Evolutionary conservation across 2,113 vertebrate genomes (phyloP).

Genomic region (Procavia capensis): DNA sequence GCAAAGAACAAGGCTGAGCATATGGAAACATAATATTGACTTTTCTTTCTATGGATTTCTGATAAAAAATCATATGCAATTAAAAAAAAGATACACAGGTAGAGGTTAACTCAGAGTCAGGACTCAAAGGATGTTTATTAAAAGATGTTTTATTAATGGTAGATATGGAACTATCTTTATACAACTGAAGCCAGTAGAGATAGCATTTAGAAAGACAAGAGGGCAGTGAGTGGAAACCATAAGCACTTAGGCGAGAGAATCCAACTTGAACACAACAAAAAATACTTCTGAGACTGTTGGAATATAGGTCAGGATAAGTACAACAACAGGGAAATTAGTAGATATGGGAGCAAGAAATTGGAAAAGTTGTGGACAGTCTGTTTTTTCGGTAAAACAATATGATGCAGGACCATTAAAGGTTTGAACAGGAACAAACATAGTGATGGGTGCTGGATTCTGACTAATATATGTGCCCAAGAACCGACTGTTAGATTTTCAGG

Average conservation of each 20-base stretch:
- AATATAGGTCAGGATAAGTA: background rate
- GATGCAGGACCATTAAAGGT: background rate
- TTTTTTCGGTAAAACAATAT: constrained; percentile 1
- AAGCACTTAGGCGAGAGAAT: constrained; percentile 23
- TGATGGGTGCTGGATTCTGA: too few species aligned
- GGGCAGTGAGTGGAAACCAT: background rate
- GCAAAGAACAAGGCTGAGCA: background rate
- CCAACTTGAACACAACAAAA: background rate
- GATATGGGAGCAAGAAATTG: background rate
- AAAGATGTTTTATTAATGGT: constrained; percentile 16
- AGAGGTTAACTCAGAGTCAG: background rate
- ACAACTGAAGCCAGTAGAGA: background rate
- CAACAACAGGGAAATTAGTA: background rate
- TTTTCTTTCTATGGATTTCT: background rate
- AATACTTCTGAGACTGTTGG: background rate
- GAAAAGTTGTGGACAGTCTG: background rate
- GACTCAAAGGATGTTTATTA: constrained; percentile 5
- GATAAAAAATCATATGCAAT: background rate
- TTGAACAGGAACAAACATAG: background rate
- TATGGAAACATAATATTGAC: background rate
- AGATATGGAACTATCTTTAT: background rate
- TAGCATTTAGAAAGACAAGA: background rate
- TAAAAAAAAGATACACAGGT: background rate
- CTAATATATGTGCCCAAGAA: background rate
- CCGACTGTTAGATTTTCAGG: background rate